Evolutionary conservation across 2,888 invertebrate species (phyloP).

Genomic region (Megaustenia siamemsis): DNA sequence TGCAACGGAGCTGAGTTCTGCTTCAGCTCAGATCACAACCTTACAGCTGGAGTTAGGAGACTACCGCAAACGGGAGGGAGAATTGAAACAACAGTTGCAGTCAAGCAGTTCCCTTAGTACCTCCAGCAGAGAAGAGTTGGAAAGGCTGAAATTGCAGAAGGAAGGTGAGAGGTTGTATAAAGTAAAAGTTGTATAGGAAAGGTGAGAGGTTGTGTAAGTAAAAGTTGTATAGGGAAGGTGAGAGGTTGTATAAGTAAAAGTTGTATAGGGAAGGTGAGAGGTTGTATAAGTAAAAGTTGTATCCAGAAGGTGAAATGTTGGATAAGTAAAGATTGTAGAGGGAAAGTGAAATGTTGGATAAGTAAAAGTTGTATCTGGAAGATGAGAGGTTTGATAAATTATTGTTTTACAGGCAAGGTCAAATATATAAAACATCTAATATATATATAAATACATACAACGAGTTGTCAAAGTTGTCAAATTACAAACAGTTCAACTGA

Average conservation of each 20-base stretch:
- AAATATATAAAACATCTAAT: too few relatives aligned
- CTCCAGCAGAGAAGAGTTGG: constrained; percentile 68
- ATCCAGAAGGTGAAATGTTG: not conserved
- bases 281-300: not conserved
- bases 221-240: not conserved
- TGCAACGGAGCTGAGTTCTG: constrained; percentile 70
- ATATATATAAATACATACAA: too few relatives aligned
- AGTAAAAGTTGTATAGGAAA: not conserved
- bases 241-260: not conserved
- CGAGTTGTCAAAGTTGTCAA: too few relatives aligned
- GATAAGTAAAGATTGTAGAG: too few relatives aligned
- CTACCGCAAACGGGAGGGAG: constrained; percentile 72
- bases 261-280: not conserved
- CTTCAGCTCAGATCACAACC: constrained; percentile 73
- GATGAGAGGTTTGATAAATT: too few relatives aligned
- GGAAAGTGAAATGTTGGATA: too few relatives aligned
- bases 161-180: constrained; percentile 62
- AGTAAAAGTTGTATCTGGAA: too few relatives aligned
- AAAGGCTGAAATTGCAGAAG: constrained; percentile 65
- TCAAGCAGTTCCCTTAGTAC: constrained; percentile 60
- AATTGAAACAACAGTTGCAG: constrained; percentile 71
- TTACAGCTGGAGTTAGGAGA: constrained; percentile 73
- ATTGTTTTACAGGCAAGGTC: too few relatives aligned
- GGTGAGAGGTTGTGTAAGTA: not conserved
- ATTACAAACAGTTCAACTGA: too few relatives aligned